Base-by-base conservation (phyloP, 2,797 vertebrate species). In the Rhynchonycteris naso region DNA sequence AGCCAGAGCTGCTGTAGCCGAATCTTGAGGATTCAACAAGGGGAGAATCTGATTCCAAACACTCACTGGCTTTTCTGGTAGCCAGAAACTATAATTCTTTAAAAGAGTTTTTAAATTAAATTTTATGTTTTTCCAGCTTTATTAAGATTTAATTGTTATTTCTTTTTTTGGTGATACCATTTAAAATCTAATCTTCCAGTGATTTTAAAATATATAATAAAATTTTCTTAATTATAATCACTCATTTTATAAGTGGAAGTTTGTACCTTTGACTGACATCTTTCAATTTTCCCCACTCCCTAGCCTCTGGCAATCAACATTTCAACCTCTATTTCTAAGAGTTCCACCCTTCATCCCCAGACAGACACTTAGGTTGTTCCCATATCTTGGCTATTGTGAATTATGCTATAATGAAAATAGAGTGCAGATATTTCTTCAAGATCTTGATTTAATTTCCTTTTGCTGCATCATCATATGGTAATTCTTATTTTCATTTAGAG, bases 361-460 rank as follows among this genome's bases (percentile, higher is more conserved):
- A 24, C 35, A 33, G 72, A 24, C 28, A 26, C 19, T 43, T 68
- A 43, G 50, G 35, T 66, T 12, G 15, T 47, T 69, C 43, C 28
- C 50, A 33, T 89, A 14, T 26, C 54, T 47, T 79, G 52, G 21
- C 35, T 79, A 26, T 58, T 79, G 63, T 78, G 75, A 79, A 33
- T 47, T 79, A 19, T 79, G 28, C 63, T 47, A 19, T 33, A 47
- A 24, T 89, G 52, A 89, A 68, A 63, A 89, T n/a, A 19, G 5
- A 12, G 7, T 47, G 21, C 52, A 79, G 63, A 16, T 16, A 61
- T 26, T 79, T 88, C 33, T 24, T 56, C 50, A 68, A 43, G 33
- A 56, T 54, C 72, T n/a, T 66, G 24, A 66, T 88, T 88, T 88
- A 71, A 63, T 88, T 63, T 88, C n/a, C n/a, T n/a, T n/a, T n/a